Conservation (phyloP, 2,113 vertebrate genomes). For the Eulemur macaco region DNA sequence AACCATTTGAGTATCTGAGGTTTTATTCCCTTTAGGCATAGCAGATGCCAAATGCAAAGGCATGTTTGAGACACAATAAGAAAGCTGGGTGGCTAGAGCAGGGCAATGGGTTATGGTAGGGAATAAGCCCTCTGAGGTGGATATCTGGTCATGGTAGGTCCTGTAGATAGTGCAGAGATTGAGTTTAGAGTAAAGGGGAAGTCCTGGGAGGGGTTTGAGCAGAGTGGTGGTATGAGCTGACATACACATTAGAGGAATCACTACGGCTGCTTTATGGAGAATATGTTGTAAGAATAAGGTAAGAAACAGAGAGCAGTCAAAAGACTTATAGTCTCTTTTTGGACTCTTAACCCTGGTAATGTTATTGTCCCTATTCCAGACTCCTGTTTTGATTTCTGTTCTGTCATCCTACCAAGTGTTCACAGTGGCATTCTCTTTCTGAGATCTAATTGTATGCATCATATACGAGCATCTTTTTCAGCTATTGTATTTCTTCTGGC, state of each 20-base stretch:
- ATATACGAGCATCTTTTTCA: neutral
- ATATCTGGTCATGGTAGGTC: neutral
- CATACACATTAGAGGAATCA: neutral
- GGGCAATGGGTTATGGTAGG: neutral
- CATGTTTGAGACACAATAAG: neutral
- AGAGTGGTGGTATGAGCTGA: neutral
- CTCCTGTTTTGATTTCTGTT: neutral
- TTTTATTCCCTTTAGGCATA: neutral
- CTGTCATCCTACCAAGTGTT: neutral
- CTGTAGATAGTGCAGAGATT: neutral
- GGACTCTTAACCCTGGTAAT: neutral
- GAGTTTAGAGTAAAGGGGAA: neutral
- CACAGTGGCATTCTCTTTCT: neutral
- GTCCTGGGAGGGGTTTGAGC: neutral
- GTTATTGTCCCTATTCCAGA: neutral
- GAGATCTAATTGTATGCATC: neutral
- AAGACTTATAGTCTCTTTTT: neutral
- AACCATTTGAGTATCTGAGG: neutral
- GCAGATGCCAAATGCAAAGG: neutral
- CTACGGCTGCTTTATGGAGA: neutral
- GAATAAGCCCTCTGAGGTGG: neutral
- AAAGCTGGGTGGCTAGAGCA: neutral
- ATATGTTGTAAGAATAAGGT: neutral
- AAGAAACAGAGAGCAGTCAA: neutral
- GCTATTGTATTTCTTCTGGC: neutral